Evolutionary conservation across 2,113 vertebrate genomes (phyloP), one percentile per base, ranked within the genome.

Genomic region (Tylochromis polylepis): DNA sequence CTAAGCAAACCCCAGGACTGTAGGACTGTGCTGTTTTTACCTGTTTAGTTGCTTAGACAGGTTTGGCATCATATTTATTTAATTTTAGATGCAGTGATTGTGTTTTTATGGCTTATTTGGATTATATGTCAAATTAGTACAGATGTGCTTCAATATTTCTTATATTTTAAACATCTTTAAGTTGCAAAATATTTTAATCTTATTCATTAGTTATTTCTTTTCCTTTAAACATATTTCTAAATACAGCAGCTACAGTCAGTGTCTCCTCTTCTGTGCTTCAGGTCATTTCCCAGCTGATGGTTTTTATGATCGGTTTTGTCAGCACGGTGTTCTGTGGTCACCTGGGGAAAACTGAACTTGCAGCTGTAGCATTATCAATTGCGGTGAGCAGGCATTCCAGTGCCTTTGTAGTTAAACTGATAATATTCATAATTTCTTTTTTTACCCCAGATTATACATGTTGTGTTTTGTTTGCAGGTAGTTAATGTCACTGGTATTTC

Each of bases 281-380:
- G 98, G 94, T 98, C 67, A 88, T 98, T 16, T 97, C 97, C 20
- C 97, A 99, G 93, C 15, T 97, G 90, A 96, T 99, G 97, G 70
- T 95, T 67, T 97, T 98, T 70, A 87, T 98, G 88, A 97, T 99
- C 95, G 95, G 93, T 0, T 95, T 98, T 31, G 89, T 98, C 83
- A 98, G 97, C 94, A 97, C 96, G 2, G 97, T 99, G 92, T 99
- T 99, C 94, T 99, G 98, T 3, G 98, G 98, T 36, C 98, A 97
- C 87, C 89, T 99, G 95, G 98, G 98, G 14, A 92, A 92, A 84
- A 86, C 62, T 3, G 85, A 91, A 46, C 91, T 92, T 0, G 89
- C 91, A 3, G 85, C 82, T 10, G 94, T 94, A 5, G 62, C 94
- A 0, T 85, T 94, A 75, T 78, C 94, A 8, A 77, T 92, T 18